A percentile compares a stretch with the other conserved stretches of the same genome.
Conservation (phyloP, 2,113 vertebrate genomes). For the Nerophis ophidion region DNA sequence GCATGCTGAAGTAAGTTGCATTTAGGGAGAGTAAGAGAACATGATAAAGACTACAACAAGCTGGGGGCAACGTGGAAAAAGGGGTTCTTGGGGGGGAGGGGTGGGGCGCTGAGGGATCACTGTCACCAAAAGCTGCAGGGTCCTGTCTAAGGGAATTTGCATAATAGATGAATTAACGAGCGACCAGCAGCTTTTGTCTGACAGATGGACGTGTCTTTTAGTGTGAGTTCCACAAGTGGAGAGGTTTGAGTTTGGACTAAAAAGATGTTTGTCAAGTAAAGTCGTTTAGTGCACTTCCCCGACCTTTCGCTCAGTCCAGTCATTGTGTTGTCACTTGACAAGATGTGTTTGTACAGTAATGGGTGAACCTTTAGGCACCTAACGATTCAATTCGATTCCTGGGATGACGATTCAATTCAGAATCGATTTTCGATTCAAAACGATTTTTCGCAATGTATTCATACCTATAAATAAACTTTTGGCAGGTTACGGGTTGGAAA, state of each 20-base stretch:
- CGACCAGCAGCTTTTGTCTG: slow-evolving; percentile 80
- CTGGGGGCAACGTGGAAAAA: slow-evolving; percentile 30
- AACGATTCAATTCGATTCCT: too few relatives aligned
- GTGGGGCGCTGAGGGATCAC: slow-evolving; percentile 44
- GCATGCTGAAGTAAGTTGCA: slow-evolving; percentile 99
- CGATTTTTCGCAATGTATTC: too few relatives aligned
- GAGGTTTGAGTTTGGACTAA: neutral
- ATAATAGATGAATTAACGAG: slow-evolving; percentile 32
- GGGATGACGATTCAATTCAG: too few relatives aligned
- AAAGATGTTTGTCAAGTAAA: neutral
- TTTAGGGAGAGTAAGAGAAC: slow-evolving; percentile 91
- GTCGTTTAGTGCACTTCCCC: too few relatives aligned
- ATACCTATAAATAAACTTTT: too few relatives aligned
- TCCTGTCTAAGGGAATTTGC: slow-evolving; percentile 16
- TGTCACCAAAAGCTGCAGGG: slow-evolving; percentile 65
- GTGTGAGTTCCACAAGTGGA: slow-evolving; percentile 79
- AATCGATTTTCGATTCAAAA: too few relatives aligned
- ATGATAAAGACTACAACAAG: slow-evolving; percentile 83
- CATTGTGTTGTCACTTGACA: too few relatives aligned
- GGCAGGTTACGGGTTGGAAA: too few relatives aligned
- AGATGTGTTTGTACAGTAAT: too few relatives aligned
- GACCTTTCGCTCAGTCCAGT: too few relatives aligned
- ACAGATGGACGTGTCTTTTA: slow-evolving; percentile 63
- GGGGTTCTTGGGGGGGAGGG: slow-evolving; percentile 14
- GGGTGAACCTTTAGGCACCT: too few relatives aligned